Evolutionary conservation across 2,888 invertebrate species (phyloP).

Genomic region (Elaeidobius kamerunicus): DNA sequence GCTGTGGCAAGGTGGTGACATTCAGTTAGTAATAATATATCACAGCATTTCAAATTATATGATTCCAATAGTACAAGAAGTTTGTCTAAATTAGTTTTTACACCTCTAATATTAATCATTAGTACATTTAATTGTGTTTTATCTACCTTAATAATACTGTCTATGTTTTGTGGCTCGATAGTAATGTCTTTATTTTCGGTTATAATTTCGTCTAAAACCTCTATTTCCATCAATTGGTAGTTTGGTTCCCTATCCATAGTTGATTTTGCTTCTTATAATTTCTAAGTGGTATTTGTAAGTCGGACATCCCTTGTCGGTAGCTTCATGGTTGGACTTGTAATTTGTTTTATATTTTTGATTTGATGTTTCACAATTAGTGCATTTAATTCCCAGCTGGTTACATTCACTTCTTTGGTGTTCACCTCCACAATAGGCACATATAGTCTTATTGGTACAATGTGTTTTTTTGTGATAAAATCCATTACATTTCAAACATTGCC

Average conservation of each 20-base stretch:
- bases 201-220: not conserved
- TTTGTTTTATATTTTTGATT: not conserved
- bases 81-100: not conserved
- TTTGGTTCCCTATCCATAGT: not conserved
- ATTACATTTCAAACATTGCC: conserved; percentile 3
- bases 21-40: not conserved
- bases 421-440: not conserved
- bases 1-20: too few species aligned
- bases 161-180: not conserved
- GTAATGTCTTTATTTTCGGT: not conserved
- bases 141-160: not conserved
- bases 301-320: not conserved
- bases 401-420: not conserved
- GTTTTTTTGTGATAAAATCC: not conserved
- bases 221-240: too few species aligned
- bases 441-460: not conserved
- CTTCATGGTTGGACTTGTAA: not conserved
- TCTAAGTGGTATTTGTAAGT: not conserved
- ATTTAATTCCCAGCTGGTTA: not conserved
- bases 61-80: not conserved
- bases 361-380: not conserved
- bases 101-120: not conserved
- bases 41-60: not conserved
- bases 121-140: not conserved
- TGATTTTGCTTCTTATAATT: not conserved